These are phyloP conservation scores for Papilio xuthus DNA, from an alignment of 1,140 invertebrate species.

Conservation along the genomic window DNA sequence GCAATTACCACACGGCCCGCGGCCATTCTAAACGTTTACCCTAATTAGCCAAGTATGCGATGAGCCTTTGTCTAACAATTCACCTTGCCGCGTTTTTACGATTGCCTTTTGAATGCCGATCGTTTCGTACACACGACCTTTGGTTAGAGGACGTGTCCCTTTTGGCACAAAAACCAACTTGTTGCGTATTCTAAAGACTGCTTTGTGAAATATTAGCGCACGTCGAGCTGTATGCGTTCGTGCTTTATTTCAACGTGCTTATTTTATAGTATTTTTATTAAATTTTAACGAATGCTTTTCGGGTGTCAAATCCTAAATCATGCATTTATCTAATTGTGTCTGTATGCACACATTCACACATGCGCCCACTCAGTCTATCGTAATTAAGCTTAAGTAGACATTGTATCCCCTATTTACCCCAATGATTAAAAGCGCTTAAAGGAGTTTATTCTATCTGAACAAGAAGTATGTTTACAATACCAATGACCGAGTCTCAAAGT, in stretches of 20 bases:
- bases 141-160: slow-evolving; percentile 64
- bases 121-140: slow-evolving; percentile 64
- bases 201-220: slow-evolving; percentile 51
- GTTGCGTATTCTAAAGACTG: slow-evolving; percentile 52
- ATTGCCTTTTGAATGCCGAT: slow-evolving; percentile 58
- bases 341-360: background rate
- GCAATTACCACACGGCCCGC: slow-evolving; percentile 62
- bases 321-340: background rate
- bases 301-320: too few relatives aligned
- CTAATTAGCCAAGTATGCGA: slow-evolving; percentile 74
- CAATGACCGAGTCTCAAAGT: slow-evolving; percentile 22
- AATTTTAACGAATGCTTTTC: background rate
- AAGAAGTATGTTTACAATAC: slow-evolving; percentile 13
- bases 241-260: background rate
- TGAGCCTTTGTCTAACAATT: slow-evolving; percentile 78
- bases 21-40: slow-evolving; percentile 65
- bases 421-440: slow-evolving; percentile 12
- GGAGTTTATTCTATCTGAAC: background rate
- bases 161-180: slow-evolving; percentile 58
- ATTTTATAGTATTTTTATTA: background rate
- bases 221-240: slow-evolving; percentile 32
- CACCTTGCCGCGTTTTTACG: slow-evolving; percentile 73
- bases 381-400: background rate
- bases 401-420: background rate
- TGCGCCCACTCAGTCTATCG: background rate